Base-by-base conservation (phyloP, 1,140 invertebrate genomes). In the Brachionus manjavacas region DNA sequence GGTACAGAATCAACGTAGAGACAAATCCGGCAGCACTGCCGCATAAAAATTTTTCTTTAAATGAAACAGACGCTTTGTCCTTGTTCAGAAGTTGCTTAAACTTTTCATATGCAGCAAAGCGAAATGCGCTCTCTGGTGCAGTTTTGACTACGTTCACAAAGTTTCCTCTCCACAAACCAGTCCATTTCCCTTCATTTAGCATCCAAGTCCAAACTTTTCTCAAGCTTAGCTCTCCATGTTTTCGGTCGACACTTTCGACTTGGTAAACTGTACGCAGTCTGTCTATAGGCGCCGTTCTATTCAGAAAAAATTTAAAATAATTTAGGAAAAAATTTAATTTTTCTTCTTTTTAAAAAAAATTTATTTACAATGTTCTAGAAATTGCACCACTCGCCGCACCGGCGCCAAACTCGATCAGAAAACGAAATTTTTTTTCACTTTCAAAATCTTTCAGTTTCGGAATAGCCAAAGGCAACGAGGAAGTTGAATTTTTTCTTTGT, bases 71-170 rank as follows among this genome's bases (percentile, higher is more conserved):
- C 8, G 9, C 12, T 14, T 81, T 60, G 9, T 81, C 41, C 20
- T 68, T 81, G 79, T 46, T 68, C 8, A 68, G 11, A 46, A 83
- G 28, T 9, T 41, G 55, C 20, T 83, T 83, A 7, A 83, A 70
- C 90, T 98, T 94, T 89, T 99, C 98, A 90, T 99, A 99, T 1
- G 95, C 95, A 89, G 96, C 95, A 88, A 99, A 99, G 89, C 99
- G 99, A 1, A 99, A 89, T 0, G 97, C 97, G 2, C 95, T 95
- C 90, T 99, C 98, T 0, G 97, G 97, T 0, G 95, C 97, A 86
- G 99, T 99, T 92, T 99, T 99, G 85, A 98, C 90, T 49, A 99
- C 95, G 89, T 99, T 99, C 86, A 99, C 96, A 55, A 95, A 95
- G 90, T 99, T 99, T 35, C 98, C 97, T 87, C 97, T 91, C 97